Base-by-base conservation (phyloP, 2,113 vertebrate genomes). In the Ictalurus punctatus region DNA sequence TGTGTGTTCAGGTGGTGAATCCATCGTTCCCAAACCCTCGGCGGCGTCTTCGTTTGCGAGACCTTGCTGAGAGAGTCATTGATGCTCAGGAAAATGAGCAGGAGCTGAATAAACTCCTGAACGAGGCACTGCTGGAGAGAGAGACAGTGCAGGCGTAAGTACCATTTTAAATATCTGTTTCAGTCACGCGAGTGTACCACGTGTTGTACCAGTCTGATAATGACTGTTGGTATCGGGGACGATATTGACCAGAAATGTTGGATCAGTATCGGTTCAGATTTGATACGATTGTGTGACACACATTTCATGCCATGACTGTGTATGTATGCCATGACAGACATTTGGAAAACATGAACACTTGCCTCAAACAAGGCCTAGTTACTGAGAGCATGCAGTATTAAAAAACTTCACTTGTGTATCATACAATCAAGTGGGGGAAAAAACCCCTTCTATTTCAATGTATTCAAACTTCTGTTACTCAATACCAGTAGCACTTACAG, bases 21-120 rank as follows among this genome's bases (percentile, higher is more conserved):
- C 97, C 98, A 0, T 98, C 98, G 0, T 99, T 99, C 79, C 98
- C 98, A 67, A 98, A 99, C 93, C 97, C 98, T 0, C 96, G 97
- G n/a, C 94, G 97, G 59, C 95, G 97, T n/a, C 94, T 98, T 82
- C 96, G 97, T 10, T 93, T 99, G 56, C 94, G 97, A 67, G 98
- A 98, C 93, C 92, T 99, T 92, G 97, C 97, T 0, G 98, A 98
- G 89, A 92, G 97, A 69, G 96, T 96, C 65, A 95, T 96, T 0
- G 95, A 96, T 30, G 95, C 95, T 69, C 97, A 98, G 0, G 96
- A 99, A 94, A 98, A 99, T 0, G 97, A 99, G 83, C 97, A 97
- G 59, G 97, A 99, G 91, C 96, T 99, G 85, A 99, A 98, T 93
- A 97, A 98, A 84, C 96, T 99, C 30, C 96, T 99, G 40, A 98